Base-by-base conservation (phyloP, 1,140 invertebrate genomes). In the Brachionus paranguensis region DNA sequence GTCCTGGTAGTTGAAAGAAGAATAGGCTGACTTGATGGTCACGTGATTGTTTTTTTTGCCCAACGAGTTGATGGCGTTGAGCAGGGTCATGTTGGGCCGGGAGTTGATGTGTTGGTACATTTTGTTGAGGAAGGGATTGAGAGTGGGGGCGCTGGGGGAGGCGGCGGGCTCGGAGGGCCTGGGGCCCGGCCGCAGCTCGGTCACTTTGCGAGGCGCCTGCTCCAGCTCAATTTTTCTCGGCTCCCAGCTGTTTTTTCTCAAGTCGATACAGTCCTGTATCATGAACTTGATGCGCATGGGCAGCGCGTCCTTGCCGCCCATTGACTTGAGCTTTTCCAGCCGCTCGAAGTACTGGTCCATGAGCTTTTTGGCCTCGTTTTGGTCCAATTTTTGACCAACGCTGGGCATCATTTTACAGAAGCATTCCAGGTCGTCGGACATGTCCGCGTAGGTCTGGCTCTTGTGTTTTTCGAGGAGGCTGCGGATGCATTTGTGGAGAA, bases 201-300 rank as follows among this genome's bases (percentile, higher is more conserved):
- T 76, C 17, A 76, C 27, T 76, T 50, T 47, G 6, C 50, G 41
- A 12, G 72, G 72, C 4, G 43, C 43, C 27, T 76, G 72, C 4
- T 76, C 72, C 6, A 27, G 20, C n/a, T 27, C 20, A 0, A 50
- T 50, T 76, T 64, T 24, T 47, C 78, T 60, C 3, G n/a, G 53
- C 53, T 64, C 50, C 78, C 78, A 81, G 27, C 65, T 81, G 12
- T 81, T 89, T 83, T 86, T 90, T 68, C 94, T 92, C 83, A 98
- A 90, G 87, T 98, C 96, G 84, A 97, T 94, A 0, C 97, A 94
- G 91, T 98, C 96, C 91, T 96, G 94, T 24, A 98, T 90, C 94
- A 96, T 96, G 88, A 97, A 97, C n/a, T 94, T 91, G 17, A 96
- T 93, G 85, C 95, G 91, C 20, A 93, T 93, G 8, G 72, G 45